A percentile compares a stretch with the other conserved stretches of the same genome.
These are phyloP conservation scores for Zhengitettix transpicula DNA, from an alignment of 2,888 invertebrate species.

Conservation along the genomic window DNA sequence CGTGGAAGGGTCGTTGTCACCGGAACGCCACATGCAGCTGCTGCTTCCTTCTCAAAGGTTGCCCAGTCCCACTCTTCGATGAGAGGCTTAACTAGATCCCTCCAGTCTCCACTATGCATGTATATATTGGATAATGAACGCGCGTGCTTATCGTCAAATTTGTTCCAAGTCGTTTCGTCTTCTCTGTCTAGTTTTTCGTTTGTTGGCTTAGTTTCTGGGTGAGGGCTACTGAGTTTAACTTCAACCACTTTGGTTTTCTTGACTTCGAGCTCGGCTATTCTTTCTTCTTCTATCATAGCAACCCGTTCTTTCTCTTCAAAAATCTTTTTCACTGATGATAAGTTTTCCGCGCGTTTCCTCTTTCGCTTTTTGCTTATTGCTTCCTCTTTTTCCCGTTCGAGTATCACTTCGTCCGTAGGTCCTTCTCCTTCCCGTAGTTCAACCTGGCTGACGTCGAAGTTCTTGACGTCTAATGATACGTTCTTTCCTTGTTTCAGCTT, in stretches of 20 bases:
- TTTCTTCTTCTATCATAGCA: slow-evolving; percentile 43
- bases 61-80: slow-evolving; percentile 49
- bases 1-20: slow-evolving; percentile 29
- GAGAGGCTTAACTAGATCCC: slow-evolving; percentile 43
- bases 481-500: slow-evolving; percentile 56
- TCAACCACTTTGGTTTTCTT: slow-evolving; percentile 16
- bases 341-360: slow-evolving; percentile 39
- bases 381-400: slow-evolving; percentile 24
- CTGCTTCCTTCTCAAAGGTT: slow-evolving; percentile 40
- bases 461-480: slow-evolving; percentile 53
- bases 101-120: slow-evolving; percentile 36
- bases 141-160: slow-evolving; percentile 34
- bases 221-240: slow-evolving; percentile 2
- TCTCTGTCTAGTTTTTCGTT: not conserved
- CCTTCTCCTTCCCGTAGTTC: slow-evolving; percentile 56
- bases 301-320: slow-evolving; percentile 61
- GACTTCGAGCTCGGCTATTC: slow-evolving; percentile 27
- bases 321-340: slow-evolving; percentile 49
- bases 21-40: slow-evolving; percentile 26
- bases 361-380: slow-evolving; percentile 19
- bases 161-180: slow-evolving; percentile 23
- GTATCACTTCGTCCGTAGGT: slow-evolving; percentile 33
- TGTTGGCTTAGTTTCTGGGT: not conserved
- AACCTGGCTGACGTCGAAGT: slow-evolving; percentile 31
- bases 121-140: slow-evolving; percentile 34